Percentiles rank a stretch among this genome's conserved stretches.
Evolutionary conservation across 1,140 invertebrate species (phyloP).

Genomic region (Eubasilissa regina): DNA sequence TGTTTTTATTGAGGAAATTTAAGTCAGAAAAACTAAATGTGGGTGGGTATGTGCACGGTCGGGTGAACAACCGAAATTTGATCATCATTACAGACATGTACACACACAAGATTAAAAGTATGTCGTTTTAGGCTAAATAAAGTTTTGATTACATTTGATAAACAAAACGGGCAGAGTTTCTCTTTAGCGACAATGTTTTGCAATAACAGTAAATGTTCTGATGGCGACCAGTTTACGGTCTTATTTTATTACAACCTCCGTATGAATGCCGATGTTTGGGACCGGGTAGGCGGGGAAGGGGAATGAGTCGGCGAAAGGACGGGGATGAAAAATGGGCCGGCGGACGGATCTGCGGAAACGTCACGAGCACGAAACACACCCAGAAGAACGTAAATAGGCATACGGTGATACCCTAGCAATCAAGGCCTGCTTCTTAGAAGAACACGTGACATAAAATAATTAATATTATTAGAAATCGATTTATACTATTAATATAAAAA

Average conservation of each 20-base stretch:
- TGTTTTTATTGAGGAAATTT: too few relatives aligned
- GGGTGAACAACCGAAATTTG: too few relatives aligned
- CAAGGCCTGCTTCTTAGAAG: background rate
- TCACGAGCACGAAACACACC: conserved; percentile 44
- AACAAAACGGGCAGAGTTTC: conserved; percentile 20
- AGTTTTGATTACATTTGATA: conserved; percentile 41
- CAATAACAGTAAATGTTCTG: conserved; percentile 49
- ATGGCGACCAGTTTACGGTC: conserved; percentile 48
- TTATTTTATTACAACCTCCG: conserved; percentile 48
- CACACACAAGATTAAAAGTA: too few relatives aligned
- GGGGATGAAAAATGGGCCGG: conserved; percentile 54
- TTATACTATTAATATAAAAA: too few relatives aligned
- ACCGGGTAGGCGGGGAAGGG: background rate
- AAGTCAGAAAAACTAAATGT: too few relatives aligned
- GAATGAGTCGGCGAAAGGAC: background rate
- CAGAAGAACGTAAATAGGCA: conserved; percentile 18
- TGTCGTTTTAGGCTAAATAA: conserved; percentile 23
- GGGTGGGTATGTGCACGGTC: too few relatives aligned
- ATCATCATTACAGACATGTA: too few relatives aligned
- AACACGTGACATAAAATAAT: too few relatives aligned
- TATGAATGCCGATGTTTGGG: conserved; percentile 47
- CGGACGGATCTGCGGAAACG: conserved; percentile 51
- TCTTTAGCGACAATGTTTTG: conserved; percentile 28
- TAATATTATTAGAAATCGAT: too few relatives aligned
- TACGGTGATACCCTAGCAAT: conserved; percentile 7